A percentile compares a stretch with the other conserved stretches of the same genome.
phyloP scores from a whole-genome alignment of 2,797 vertebrate genomes.

The Clarias platycephalus region DNA sequence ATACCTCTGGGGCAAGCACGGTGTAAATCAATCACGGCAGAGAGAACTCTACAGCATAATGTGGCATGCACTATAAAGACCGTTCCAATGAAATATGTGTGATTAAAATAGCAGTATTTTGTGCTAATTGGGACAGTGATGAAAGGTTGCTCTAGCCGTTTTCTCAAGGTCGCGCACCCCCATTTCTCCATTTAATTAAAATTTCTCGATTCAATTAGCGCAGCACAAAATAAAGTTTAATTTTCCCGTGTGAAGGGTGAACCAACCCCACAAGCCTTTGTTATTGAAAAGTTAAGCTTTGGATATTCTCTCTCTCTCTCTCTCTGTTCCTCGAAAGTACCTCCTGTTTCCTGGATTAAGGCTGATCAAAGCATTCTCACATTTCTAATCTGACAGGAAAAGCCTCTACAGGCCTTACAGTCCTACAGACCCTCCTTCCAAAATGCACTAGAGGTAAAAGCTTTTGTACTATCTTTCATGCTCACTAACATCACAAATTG shows the following conservation, averaged over 20 bases:
- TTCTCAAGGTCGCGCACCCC: conserved; percentile 42
- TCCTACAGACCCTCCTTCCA: not conserved
- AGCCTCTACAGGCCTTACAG: conserved; percentile 4
- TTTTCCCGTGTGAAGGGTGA: conserved; percentile 31
- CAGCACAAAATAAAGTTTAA: conserved; percentile 54
- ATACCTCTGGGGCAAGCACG: conserved; percentile 4
- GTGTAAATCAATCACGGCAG: conserved; percentile 15
- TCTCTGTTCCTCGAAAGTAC: conserved; percentile 25
- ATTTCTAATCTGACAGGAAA: conserved; percentile 49
- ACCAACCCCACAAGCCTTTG: conserved; percentile 40
- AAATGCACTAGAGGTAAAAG: conserved; percentile 13
- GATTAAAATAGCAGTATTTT: conserved; percentile 62
- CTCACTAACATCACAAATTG: not conserved
- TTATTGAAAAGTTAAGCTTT: conserved; percentile 25
- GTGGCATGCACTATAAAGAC: conserved; percentile 56
- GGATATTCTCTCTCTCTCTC: not conserved
- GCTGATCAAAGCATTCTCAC: conserved; percentile 63
- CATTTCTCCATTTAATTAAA: conserved; percentile 60
- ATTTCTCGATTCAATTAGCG: conserved; percentile 65
- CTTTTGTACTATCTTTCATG: not conserved
- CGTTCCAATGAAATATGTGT: conserved; percentile 62
- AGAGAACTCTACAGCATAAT: conserved; percentile 42
- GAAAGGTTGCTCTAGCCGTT: conserved; percentile 65
- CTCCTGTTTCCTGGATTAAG: conserved; percentile 62
- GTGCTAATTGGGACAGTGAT: conserved; percentile 64